Evolutionary conservation across 2,797 vertebrate genomes (phyloP).

Genomic region (Rhinoraja longicauda): DNA sequence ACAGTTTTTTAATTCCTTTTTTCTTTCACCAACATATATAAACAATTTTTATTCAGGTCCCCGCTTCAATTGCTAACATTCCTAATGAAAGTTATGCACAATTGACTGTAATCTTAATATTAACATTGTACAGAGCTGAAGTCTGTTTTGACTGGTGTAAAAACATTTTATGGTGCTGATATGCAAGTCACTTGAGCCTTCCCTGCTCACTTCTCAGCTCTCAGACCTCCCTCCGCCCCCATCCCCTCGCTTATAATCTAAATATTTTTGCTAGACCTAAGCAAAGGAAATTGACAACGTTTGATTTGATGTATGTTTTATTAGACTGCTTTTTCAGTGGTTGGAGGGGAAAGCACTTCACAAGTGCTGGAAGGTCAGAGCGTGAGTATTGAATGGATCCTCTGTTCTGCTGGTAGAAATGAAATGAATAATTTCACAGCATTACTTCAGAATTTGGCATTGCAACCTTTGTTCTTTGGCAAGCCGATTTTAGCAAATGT

Average conservation of each 20-base stretch:
- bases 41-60: neutral
- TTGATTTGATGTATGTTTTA: constrained; percentile 38
- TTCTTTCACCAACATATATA: neutral
- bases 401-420: constrained; percentile 30
- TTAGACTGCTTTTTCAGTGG: constrained; percentile 37
- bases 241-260: constrained; percentile 30
- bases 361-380: constrained; percentile 32
- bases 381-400: constrained; percentile 27
- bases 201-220: constrained; percentile 30
- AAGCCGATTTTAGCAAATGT: constrained; percentile 30
- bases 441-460: constrained; percentile 33
- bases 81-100: constrained; percentile 18
- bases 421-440: constrained; percentile 38
- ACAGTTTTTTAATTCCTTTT: neutral
- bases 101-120: constrained; percentile 30
- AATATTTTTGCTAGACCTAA: constrained; percentile 38
- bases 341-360: constrained; percentile 34
- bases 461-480: constrained; percentile 28
- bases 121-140: constrained; percentile 25
- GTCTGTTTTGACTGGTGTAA: constrained; percentile 20
- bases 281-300: constrained; percentile 35
- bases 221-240: neutral
- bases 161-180: constrained; percentile 24
- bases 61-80: constrained; percentile 11
- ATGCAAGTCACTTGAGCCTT: constrained; percentile 32